phyloP scores from a whole-genome alignment of 2,113 vertebrate species.

The Stegostoma tigrinum region DNA sequence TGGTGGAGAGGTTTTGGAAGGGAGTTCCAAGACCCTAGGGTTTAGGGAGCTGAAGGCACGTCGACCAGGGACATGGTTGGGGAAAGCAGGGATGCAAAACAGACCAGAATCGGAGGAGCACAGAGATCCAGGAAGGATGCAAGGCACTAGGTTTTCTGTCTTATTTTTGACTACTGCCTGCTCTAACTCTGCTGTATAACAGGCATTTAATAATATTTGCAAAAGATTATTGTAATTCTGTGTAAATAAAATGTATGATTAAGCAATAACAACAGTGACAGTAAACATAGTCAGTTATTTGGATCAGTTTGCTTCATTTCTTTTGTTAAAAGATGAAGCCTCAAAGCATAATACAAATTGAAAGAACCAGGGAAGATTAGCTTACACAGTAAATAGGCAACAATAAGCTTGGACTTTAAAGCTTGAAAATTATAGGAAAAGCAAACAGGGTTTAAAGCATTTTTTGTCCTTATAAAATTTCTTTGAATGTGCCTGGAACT shows the following conservation, averaged over 20 bases:
- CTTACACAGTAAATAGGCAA: not conserved
- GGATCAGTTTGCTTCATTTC: not conserved
- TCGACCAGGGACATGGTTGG: not conserved
- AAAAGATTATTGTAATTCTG: not conserved
- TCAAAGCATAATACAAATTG: not conserved
- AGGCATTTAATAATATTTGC: not conserved
- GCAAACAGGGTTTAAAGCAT: not conserved
- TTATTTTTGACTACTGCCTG: not conserved
- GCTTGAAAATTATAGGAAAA: not conserved
- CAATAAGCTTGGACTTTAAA: conserved; percentile 11
- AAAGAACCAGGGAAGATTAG: not conserved
- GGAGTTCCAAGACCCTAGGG: not conserved
- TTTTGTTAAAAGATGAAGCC: not conserved
- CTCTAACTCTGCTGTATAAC: not conserved
- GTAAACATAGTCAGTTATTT: not conserved
- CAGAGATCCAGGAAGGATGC: no score
- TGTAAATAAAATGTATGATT: not conserved
- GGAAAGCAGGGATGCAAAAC: not conserved
- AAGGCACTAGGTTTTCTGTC: not conserved
- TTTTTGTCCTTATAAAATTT: conserved; percentile 21
- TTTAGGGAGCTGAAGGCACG: not conserved
- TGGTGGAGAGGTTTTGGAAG: not conserved
- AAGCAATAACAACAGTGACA: not conserved
- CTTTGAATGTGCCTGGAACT: not conserved
- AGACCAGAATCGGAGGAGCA: not conserved